Evolutionary conservation across 2,113 vertebrate genomes (phyloP).

Genomic region (Phrynosoma blainvillii): DNA sequence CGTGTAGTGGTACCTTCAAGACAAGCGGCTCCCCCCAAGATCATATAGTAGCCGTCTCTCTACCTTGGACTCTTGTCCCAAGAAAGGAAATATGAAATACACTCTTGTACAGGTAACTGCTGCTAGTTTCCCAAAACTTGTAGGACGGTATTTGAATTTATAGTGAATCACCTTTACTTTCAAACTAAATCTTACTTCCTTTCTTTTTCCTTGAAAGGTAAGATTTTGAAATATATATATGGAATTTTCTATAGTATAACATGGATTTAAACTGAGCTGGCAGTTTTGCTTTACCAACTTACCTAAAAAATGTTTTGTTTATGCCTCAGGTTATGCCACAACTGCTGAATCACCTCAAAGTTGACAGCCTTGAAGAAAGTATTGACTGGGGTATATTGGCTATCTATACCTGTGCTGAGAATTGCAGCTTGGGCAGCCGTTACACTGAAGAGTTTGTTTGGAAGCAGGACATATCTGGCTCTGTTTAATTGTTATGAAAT

Average conservation of each 20-base stretch:
- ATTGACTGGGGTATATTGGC: constrained; percentile 93
- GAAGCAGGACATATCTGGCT: constrained; percentile 88
- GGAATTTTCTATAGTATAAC: neutral
- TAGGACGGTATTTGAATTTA: neutral
- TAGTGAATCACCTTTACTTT: neutral
- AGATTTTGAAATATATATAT: neutral
- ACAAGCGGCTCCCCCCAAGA: too few species aligned
- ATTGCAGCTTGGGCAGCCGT: constrained; percentile 76
- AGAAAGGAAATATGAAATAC: neutral
- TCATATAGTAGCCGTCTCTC: too few species aligned
- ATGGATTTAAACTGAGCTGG: neutral
- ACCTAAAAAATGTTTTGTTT: constrained; percentile 18
- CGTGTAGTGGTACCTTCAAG: too few species aligned
- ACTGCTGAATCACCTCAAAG: constrained; percentile 88
- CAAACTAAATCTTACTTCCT: neutral
- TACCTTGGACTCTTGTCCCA: neutral
- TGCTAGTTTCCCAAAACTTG: neutral
- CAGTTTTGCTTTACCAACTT: neutral
- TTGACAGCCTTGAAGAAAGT: constrained; percentile 86
- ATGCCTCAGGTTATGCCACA: constrained; percentile 94
- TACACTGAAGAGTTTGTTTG: constrained; percentile 91
- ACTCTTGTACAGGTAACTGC: neutral
- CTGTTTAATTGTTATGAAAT: neutral
- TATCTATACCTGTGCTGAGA: constrained; percentile 87
- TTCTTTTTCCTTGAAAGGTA: neutral